phyloP scores from a whole-genome alignment of 2,797 vertebrate genomes.

The Trachurus trachurus region DNA sequence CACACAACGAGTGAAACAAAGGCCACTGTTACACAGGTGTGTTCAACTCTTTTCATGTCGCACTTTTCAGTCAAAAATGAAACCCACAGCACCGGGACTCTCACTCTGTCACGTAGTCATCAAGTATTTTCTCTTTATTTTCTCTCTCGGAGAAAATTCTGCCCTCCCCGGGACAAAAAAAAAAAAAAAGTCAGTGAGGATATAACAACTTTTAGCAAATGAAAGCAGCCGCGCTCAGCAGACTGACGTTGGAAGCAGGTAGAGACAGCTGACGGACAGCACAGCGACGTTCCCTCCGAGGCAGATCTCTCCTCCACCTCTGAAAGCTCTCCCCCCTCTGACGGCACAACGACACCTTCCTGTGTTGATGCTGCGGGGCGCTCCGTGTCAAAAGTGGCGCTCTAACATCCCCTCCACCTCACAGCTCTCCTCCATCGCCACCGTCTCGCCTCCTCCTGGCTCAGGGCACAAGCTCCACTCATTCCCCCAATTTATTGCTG shows the following conservation, averaged over 20 bases:
- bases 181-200: background rate
- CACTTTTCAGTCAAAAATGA: background rate
- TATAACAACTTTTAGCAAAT: slow-evolving; percentile 10
- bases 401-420: slow-evolving; percentile 1
- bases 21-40: no score
- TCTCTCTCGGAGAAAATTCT: no score
- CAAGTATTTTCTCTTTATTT: background rate
- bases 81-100: no score
- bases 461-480: slow-evolving; percentile 35
- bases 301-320: slow-evolving; percentile 22
- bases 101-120: background rate
- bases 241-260: background rate
- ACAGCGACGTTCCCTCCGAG: background rate
- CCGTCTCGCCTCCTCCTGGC: slow-evolving; percentile 13
- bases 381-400: slow-evolving; percentile 18
- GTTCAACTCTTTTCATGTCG: background rate
- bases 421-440: slow-evolving; percentile 30
- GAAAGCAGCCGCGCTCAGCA: background rate
- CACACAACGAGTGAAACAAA: no score
- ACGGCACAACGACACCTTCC: slow-evolving; percentile 4
- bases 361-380: slow-evolving; percentile 55
- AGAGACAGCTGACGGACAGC: slow-evolving; percentile 1
- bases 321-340: slow-evolving; percentile 2
- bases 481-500: slow-evolving; percentile 36
- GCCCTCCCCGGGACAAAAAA: no score